These are phyloP conservation scores for Hyles euphorbiae DNA, from an alignment of 1,140 invertebrate genomes.

Conservation along the genomic window DNA sequence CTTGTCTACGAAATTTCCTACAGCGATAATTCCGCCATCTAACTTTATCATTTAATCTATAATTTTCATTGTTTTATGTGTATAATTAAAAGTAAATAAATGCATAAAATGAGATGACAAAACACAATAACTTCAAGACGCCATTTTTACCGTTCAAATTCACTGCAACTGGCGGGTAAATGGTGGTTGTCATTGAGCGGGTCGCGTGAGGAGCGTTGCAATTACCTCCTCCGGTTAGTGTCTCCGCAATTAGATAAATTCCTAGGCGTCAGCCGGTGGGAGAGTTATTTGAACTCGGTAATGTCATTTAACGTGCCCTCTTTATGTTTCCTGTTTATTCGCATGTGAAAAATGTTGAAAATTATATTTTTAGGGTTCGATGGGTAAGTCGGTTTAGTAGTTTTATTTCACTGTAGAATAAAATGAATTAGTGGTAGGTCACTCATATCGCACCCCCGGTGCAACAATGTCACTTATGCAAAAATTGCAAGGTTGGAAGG, in stretches of 20 bases:
- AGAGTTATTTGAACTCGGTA: slow-evolving; percentile 41
- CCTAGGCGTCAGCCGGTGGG: slow-evolving; percentile 43
- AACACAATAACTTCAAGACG: too few species aligned
- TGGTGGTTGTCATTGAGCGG: background rate
- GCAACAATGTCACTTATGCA: too few species aligned
- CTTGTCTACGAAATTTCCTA: too few species aligned
- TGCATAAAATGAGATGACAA: too few species aligned
- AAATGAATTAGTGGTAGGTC: too few species aligned
- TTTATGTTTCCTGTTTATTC: slow-evolving; percentile 18
- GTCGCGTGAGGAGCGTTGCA: slow-evolving; percentile 20
- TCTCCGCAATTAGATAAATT: slow-evolving; percentile 43
- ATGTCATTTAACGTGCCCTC: slow-evolving; percentile 18
- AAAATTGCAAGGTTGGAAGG: too few species aligned
- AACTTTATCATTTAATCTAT: too few species aligned
- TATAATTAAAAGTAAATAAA: too few species aligned
- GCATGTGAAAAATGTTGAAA: slow-evolving; percentile 1
- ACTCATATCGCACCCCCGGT: too few species aligned
- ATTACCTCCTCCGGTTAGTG: slow-evolving; percentile 23
- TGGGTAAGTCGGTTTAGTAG: background rate
- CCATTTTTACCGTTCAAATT: too few species aligned
- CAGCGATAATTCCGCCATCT: too few species aligned
- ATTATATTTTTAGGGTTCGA: background rate
- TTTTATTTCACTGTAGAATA: background rate
- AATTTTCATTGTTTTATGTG: too few species aligned
- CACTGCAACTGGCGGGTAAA: background rate